Base-by-base conservation (phyloP, 2,888 invertebrate species). In the Congeria kusceri region DNA sequence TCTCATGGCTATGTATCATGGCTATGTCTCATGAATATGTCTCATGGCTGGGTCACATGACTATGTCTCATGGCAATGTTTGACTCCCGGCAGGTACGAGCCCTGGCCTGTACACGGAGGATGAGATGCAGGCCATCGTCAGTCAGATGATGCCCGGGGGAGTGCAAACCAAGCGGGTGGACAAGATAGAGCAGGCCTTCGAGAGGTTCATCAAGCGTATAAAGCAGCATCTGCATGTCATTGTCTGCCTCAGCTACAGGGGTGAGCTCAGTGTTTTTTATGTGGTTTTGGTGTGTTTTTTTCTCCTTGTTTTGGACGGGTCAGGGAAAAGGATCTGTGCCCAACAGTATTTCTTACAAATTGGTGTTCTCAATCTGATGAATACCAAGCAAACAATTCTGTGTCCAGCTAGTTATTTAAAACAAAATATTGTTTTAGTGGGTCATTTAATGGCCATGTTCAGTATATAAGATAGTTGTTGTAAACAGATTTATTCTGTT, bases 111-210 rank as follows among this genome's bases (percentile, higher is more conserved):
- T 93, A 93, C 82, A 88, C 88, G 0, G 89, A 88, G 15, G 89
- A 90, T 49, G 92, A 93, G 77, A 76, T 92, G 29, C 89, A 89
- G 73, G 83, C 87, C 63, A 91, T 93, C 58, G 91, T 92, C n/a
- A 88, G 90, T 18, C 90, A 91, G 72, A 91, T 93, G 91, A 92
- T 91, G 88, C 92, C 92, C 0, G 92, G 92, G 15, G 91, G 91
- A 4, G 91, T 92, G 28, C 91, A 90, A 84, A 92, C 90, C 39
- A 92, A 91, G 76, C 79, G 88, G 25, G 83, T 91, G 18, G 92
- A 91, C 78, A 92, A 93, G 82, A 90, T 92, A 23, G 91, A 92
- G 67, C 90, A 90, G 67, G 90, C 90, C 5, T 92, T 93, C 73
- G 89, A 91, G 49, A 85, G 91, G 65, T 92, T 89, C 82, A 65